A percentile compares a stretch with the other conserved stretches of the same genome.
Conservation (phyloP, 2,888 invertebrate species). For the Nymphalis c-album region DNA sequence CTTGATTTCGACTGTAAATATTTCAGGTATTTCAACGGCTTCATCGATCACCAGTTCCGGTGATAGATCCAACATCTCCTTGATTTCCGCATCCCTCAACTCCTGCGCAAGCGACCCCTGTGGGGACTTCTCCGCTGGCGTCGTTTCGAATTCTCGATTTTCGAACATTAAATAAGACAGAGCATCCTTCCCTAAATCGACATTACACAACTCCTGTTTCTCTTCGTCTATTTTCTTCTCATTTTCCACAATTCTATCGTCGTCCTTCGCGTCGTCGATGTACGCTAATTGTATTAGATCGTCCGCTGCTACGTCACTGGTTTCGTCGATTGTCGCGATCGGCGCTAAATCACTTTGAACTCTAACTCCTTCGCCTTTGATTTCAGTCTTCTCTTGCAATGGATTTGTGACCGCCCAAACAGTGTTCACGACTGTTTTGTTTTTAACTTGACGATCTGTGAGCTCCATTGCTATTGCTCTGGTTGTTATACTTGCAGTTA, state of each 20-base stretch:
- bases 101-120: conserved; percentile 65
- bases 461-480: conserved; percentile 66
- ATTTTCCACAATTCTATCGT: conserved; percentile 44
- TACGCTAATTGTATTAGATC: conserved; percentile 54
- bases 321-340: conserved; percentile 72
- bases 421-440: conserved; percentile 48
- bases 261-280: conserved; percentile 61
- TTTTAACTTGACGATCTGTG: conserved; percentile 57
- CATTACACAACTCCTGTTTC: conserved; percentile 45
- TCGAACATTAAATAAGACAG: conserved; percentile 68
- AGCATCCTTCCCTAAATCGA: conserved; percentile 73
- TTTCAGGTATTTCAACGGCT: conserved; percentile 56
- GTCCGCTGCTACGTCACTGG: conserved; percentile 59
- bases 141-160: conserved; percentile 54
- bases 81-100: conserved; percentile 65
- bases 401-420: conserved; percentile 53
- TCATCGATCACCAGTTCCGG: conserved; percentile 72
- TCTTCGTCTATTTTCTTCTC: conserved; percentile 40
- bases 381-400: conserved; percentile 50
- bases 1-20: conserved; percentile 57
- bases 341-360: conserved; percentile 62
- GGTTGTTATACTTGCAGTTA: conserved; percentile 70
- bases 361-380: conserved; percentile 54
- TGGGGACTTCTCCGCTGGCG: conserved; percentile 42
- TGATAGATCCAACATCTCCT: conserved; percentile 67